Percentiles rank a stretch among this genome's conserved stretches.
Conservation (phyloP, 2,888 invertebrate genomes). For the Galerucella nymphaeae region DNA sequence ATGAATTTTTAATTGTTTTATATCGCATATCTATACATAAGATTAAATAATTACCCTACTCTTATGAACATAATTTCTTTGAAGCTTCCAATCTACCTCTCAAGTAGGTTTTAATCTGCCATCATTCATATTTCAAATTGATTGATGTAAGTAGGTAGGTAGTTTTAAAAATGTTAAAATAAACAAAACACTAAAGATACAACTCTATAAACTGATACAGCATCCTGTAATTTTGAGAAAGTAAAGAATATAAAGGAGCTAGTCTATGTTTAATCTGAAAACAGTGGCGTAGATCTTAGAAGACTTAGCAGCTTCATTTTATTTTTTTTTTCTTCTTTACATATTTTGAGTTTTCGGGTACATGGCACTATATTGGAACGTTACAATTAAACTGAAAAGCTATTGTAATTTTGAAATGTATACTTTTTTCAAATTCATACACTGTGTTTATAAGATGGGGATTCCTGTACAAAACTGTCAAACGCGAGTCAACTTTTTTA, state of each 20-base stretch:
- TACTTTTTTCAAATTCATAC: too few species aligned
- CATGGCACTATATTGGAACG: too few species aligned
- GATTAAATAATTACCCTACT: background rate
- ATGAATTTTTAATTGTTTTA: background rate
- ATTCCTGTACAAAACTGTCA: too few species aligned
- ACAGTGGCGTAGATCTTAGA: background rate
- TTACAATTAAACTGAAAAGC: too few species aligned
- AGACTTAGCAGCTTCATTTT: background rate
- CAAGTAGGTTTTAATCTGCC: background rate
- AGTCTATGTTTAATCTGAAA: background rate
- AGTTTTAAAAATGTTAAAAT: slow-evolving; percentile 10
- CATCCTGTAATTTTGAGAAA: slow-evolving; percentile 14
- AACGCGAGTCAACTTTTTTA: too few species aligned
- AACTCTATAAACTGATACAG: slow-evolving; percentile 1
- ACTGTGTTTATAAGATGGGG: too few species aligned
- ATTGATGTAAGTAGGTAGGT: slow-evolving; percentile 8
- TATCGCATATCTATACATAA: background rate
- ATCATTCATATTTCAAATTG: slow-evolving; percentile 5
- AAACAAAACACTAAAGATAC: slow-evolving; percentile 3
- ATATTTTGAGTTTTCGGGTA: too few species aligned
- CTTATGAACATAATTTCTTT: slow-evolving; percentile 3
- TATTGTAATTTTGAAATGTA: too few species aligned
- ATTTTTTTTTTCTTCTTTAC: too few species aligned
- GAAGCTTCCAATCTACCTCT: background rate
- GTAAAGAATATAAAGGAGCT: slow-evolving; percentile 8